A percentile compares a stretch with the other conserved stretches of the same genome.
Conservation (phyloP, 2,797 vertebrate species). For the Tolypeutes matacus region DNA sequence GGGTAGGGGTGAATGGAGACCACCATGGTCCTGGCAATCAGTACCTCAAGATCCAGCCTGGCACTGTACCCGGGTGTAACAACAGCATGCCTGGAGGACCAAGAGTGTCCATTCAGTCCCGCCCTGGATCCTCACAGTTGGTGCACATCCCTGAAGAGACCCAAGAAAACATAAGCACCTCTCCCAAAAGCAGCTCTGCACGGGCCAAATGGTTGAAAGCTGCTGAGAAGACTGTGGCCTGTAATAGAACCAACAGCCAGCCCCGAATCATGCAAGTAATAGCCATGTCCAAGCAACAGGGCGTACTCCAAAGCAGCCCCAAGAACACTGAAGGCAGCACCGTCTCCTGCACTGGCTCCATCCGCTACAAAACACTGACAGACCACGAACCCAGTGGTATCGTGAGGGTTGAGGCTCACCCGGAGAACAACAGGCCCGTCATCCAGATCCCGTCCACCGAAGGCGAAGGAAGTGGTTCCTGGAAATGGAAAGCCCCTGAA, state of each 20-base stretch:
- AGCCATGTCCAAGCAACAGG: conserved; percentile 98
- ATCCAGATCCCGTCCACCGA: conserved; percentile 94
- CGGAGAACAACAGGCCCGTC: conserved; percentile 93
- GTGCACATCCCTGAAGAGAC: conserved; percentile 99
- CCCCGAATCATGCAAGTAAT: conserved; percentile 98
- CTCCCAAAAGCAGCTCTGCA: conserved; percentile 90
- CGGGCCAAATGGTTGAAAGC: conserved; percentile 96
- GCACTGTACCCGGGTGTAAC: conserved; percentile 92
- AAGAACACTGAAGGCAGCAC: conserved; percentile 95
- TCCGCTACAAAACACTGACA: conserved; percentile 92
- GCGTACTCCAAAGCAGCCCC: conserved; percentile 95
- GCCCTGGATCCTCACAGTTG: conserved; percentile 97
- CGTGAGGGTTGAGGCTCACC: conserved; percentile 96
- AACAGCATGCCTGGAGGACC: conserved; percentile 95
- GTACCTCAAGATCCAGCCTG: conserved; percentile 90
- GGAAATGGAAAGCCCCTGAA: conserved; percentile 97
- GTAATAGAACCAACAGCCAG: conserved; percentile 92
- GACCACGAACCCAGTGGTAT: conserved; percentile 94
- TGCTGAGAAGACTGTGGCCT: conserved; percentile 94
- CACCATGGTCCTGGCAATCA: conserved; percentile 89
- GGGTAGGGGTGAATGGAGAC: conserved; percentile 93
- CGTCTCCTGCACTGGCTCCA: conserved; percentile 92
- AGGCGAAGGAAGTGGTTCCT: conserved; percentile 95
- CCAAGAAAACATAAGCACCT: conserved; percentile 92
- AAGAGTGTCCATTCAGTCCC: conserved; percentile 94